phyloP scores from a whole-genome alignment of 2,888 invertebrate species.

The Mythimna ferrago region DNA sequence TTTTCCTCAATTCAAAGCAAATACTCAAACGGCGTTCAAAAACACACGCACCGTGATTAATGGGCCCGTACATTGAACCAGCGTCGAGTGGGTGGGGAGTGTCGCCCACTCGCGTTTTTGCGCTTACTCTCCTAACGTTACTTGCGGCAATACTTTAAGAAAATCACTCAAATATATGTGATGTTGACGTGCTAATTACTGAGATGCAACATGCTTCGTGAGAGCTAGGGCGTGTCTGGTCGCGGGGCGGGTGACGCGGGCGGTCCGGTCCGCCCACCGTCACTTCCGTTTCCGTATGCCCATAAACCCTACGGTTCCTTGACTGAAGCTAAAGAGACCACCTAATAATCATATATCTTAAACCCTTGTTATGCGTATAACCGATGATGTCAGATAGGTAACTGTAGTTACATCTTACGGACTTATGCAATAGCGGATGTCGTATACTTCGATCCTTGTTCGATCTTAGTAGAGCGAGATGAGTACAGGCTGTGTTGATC shows the following conservation, averaged over 20 bases:
- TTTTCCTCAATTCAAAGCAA: constrained; percentile 24
- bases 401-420: neutral
- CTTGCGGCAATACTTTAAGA: constrained; percentile 17
- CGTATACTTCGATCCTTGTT: constrained; percentile 1
- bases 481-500: neutral
- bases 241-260: constrained; percentile 85
- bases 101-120: constrained; percentile 61
- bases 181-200: constrained; percentile 79
- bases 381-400: neutral
- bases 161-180: constrained; percentile 26
- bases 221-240: constrained; percentile 88
- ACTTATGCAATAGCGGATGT: constrained; percentile 18
- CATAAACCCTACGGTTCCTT: constrained; percentile 67
- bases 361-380: neutral
- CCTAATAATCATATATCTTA: neutral
- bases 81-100: constrained; percentile 58
- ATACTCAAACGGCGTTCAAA: constrained; percentile 44
- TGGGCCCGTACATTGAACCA: constrained; percentile 62
- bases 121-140: constrained; percentile 36
- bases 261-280: constrained; percentile 88
- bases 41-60: constrained; percentile 61
- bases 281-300: constrained; percentile 88
- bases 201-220: constrained; percentile 79
- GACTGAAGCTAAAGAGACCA: constrained; percentile 30
- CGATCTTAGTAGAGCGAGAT: constrained; percentile 1